These are phyloP conservation scores for Mustelus asterias DNA, from an alignment of 2,113 vertebrate genomes.

Conservation along the genomic window DNA sequence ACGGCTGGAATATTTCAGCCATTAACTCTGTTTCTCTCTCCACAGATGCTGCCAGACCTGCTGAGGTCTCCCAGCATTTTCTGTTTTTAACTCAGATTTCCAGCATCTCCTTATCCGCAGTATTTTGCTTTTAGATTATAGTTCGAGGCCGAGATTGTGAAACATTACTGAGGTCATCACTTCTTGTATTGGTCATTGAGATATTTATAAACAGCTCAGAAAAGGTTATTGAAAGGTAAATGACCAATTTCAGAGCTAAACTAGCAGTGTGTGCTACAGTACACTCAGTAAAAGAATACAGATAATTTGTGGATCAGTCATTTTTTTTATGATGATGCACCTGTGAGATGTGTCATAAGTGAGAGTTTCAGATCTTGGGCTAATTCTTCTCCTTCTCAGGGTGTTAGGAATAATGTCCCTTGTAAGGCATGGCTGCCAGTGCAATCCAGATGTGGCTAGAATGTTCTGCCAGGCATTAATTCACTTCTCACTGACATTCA, in stretches of 20 bases:
- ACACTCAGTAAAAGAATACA: background rate
- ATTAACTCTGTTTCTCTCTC: no score
- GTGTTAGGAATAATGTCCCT: background rate
- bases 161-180: background rate
- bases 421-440: background rate
- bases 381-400: background rate
- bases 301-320: background rate
- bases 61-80: no score
- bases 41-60: no score
- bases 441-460: background rate
- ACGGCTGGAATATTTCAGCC: no score
- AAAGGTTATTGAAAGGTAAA: background rate
- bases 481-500: background rate
- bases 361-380: background rate
- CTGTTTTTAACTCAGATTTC: no score
- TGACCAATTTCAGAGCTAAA: background rate
- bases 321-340: background rate
- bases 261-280: background rate
- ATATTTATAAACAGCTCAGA: background rate
- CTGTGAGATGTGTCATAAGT: background rate
- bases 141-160: background rate
- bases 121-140: no score
- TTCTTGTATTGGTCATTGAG: background rate
- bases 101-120: no score
- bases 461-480: background rate